Evolutionary conservation across 2,113 vertebrate species (phyloP).

Genomic region (Apaloderma vittatum): DNA sequence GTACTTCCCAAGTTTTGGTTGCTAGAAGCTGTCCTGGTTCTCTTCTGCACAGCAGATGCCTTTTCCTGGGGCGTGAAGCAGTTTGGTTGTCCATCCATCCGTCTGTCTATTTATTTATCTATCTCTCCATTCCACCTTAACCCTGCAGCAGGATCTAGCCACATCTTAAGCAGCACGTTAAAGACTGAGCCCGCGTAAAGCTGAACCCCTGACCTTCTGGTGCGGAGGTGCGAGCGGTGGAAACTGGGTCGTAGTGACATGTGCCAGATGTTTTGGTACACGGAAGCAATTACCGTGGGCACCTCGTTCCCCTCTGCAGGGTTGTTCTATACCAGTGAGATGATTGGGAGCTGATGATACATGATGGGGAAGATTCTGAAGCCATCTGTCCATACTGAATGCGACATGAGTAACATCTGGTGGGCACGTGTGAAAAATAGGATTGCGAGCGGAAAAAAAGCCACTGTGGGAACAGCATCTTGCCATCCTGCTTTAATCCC

Average conservation of each 20-base stretch:
- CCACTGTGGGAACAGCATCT: neutral
- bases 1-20: neutral
- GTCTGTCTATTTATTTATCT: neutral
- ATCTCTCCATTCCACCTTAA: neutral
- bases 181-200: neutral
- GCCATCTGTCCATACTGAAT: constrained; percentile 10
- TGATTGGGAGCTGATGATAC: neutral
- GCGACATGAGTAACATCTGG: constrained; percentile 21
- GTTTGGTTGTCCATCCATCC: accelerated
- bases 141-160: accelerated
- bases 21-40: neutral
- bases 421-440: neutral
- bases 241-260: neutral
- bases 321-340: neutral
- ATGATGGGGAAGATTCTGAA: neutral
- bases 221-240: accelerated
- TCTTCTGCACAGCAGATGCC: neutral
- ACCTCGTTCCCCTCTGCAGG: neutral
- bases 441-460: neutral
- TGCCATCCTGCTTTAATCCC: neutral
- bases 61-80: accelerated
- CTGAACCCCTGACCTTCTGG: neutral
- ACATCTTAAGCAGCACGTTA: accelerated
- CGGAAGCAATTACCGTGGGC: neutral
- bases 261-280: neutral